Evolutionary conservation across 1,140 invertebrate genomes (phyloP), one percentile per base, ranked within the genome.

Genomic region (Chironomus tepperi): DNA sequence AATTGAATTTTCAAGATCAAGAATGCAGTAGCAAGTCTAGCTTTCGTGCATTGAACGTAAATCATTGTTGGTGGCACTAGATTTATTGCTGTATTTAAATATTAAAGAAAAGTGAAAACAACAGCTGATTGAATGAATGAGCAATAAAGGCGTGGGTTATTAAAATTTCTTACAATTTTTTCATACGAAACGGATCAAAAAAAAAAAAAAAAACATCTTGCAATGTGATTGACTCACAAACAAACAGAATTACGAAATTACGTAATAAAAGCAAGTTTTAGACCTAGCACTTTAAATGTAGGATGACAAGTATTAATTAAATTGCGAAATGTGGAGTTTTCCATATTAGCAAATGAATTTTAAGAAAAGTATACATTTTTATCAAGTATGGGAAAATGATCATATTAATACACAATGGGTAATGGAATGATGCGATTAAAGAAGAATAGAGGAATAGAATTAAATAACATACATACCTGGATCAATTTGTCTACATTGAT

Each of bases 401-500:
- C 24, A 34, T 10, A 16, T 16, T 34, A 18, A 43, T 73, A 15
- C n/a, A 42, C 24, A 24, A 42, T 2, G 24, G 9, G 15, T 43
- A 57, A 57, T 57, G n/a, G n/a, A 5, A 57, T 10, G 42, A 47
- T 12, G 43, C 47, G 8, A 57, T 34, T 21, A 47, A n/a, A 2
- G n/a, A 42, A 74, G 74, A 75, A 34, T 64, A 43, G 12, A 75
- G 42, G 64, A 47, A 47, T 16, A 15, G 43, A 43, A 73, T 24
- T 74, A 10, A 75, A 34, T 47, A n/a, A n/a, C n/a, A n/a, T 73
- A 78, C 80, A 82, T 82, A 89, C 88, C 87, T 78, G 88, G 88
- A 82, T 88, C 87, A 77, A 85, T 85, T 47, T 84, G 82, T 79
- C 86, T 83, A 80, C 90, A 91, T 47, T 83, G 78, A 12, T 81